These are phyloP conservation scores for Coptotermes formosanus DNA, from an alignment of 1,140 invertebrate genomes.

Conservation along the genomic window DNA sequence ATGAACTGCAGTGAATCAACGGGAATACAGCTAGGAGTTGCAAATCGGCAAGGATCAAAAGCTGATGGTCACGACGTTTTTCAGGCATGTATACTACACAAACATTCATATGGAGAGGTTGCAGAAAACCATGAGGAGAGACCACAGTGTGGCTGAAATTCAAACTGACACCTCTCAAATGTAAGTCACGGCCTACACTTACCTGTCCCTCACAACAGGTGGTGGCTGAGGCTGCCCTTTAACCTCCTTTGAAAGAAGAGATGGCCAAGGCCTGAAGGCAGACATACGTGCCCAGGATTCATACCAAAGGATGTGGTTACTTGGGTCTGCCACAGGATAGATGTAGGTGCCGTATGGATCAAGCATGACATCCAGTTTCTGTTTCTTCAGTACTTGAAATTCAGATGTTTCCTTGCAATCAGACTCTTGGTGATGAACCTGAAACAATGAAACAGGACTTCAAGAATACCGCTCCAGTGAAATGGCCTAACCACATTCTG, in stretches of 20 bases:
- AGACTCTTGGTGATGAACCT: background rate
- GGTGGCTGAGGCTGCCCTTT: background rate
- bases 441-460: background rate
- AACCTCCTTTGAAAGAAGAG: constrained; percentile 8
- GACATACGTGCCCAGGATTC: constrained; percentile 27
- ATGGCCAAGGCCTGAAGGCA: constrained; percentile 20
- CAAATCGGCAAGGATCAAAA: too few relatives aligned
- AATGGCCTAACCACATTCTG: too few relatives aligned
- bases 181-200: background rate
- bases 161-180: background rate
- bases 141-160: background rate
- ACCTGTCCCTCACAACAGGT: constrained; percentile 5
- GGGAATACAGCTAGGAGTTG: too few relatives aligned
- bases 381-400: constrained; percentile 3
- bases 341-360: constrained; percentile 9
- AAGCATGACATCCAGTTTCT: background rate
- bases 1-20: too few relatives aligned
- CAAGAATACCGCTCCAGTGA: too few relatives aligned
- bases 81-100: too few relatives aligned
- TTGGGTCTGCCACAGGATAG: background rate
- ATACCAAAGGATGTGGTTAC: background rate
- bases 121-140: too few relatives aligned
- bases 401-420: constrained; percentile 15
- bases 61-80: too few relatives aligned
- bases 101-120: too few relatives aligned